A percentile compares a stretch with the other conserved stretches of the same genome.
phyloP scores from a whole-genome alignment of 2,797 vertebrate species.

The Petrocephalus sullivani region DNA sequence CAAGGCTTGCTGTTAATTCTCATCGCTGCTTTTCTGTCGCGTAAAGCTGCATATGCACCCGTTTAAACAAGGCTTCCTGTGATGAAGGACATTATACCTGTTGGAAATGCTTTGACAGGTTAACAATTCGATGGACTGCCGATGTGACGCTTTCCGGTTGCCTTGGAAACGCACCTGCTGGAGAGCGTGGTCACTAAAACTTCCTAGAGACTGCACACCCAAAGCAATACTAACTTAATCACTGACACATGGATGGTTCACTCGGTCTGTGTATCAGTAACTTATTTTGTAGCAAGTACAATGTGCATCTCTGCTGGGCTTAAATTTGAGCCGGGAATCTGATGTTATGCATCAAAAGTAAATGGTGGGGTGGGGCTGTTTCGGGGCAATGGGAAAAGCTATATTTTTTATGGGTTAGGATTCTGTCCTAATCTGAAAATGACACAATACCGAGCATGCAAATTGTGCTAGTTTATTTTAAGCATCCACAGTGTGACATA shows the following conservation, averaged over 20 bases:
- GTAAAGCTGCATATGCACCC: background rate
- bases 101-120: slow-evolving; percentile 27
- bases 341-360: slow-evolving; percentile 9
- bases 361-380: background rate
- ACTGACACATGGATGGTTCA: background rate
- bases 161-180: slow-evolving; percentile 15
- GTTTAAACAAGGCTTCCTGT: background rate
- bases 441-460: background rate
- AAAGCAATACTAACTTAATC: slow-evolving; percentile 10
- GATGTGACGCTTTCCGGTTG: slow-evolving; percentile 27
- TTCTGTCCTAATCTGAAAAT: background rate
- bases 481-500: background rate
- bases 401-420: slow-evolving; percentile 4
- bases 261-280: background rate
- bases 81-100: background rate
- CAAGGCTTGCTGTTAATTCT: background rate
- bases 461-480: slow-evolving; percentile 3
- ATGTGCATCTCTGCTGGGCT: background rate
- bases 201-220: background rate
- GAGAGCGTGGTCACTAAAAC: background rate
- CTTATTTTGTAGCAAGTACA: background rate
- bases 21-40: background rate
- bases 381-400: background rate
- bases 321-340: background rate
- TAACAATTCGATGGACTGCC: slow-evolving; percentile 2